Base-by-base conservation (phyloP, 1,140 invertebrate genomes). In the Drosophila pandora region DNA sequence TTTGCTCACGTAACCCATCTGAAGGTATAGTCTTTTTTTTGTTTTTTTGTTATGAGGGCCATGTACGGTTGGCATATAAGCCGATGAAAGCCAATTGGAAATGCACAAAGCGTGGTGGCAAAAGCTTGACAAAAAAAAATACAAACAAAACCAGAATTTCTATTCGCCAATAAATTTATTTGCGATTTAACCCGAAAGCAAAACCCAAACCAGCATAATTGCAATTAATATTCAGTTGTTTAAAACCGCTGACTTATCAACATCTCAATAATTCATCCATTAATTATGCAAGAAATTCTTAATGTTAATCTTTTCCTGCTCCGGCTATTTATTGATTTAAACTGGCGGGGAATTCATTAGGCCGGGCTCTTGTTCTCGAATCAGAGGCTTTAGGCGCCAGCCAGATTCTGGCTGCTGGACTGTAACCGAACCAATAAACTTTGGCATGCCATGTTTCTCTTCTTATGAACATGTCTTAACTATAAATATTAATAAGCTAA, bases 1-100 rank as follows among this genome's bases (percentile, higher is more conserved):
- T 63, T 75, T 53, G 70, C 70, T 65, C 71, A 75, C 71, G 71
- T 75, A 75, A 53, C 21, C 53, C 64, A 74, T 74, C 47, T 52
- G 45, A 62, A 72, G 58, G 68, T 63, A 43, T 56, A 56, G 8
- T 53, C 7, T 12, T 43, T 45, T 65, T 37, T 55, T 22, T 37
- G 10, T 22, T 23, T 28, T 54, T 57, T 57, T 75, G 53, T 43
- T 67, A 58, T 48, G 71, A 49, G 71, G 60, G 73, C 50, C 71
- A 47, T 64, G 58, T 62, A 47, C 55, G 37, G 9, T 55, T n/a
- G 30, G 2, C 37, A 32, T 39, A 25, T 74, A 79, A 75, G 65
- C 60, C 67, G 72, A 57, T 65, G 52, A 81, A 81, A 81, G 65
- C 74, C 76, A 79, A 76, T 79, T 70, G 84, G 48, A 68, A 87